Evolutionary conservation across 2,888 invertebrate genomes (phyloP), one percentile per base, ranked within the genome.

Genomic region (Lepidochitona cinerea): DNA sequence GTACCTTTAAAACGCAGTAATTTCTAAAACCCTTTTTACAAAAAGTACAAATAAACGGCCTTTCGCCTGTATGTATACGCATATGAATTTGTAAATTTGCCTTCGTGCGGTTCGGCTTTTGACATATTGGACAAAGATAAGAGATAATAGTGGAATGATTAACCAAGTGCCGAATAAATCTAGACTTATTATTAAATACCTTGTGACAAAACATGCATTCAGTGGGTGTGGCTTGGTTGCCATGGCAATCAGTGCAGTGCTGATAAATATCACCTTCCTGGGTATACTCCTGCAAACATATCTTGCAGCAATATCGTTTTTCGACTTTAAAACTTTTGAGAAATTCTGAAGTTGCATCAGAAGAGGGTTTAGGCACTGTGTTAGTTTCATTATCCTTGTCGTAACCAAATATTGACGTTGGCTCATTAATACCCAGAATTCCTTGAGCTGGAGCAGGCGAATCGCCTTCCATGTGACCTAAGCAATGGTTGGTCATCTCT

Each of bases 1-100:
- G 85, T 6, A 81, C 79, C 36, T 66, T 66, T 26, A 66, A 7
- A 3, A 66, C 66, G 37, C 66, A 66, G 66, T 35, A 66, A 26
- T 66, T 66, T 2, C 66, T 35, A 37, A 66, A 66, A 14, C 66
- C 37, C n/a, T 66, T 66, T 9, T n/a, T 23, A 35, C 66, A 66
- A 37, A 32, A 37, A 9, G 18, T n/a, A 18, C 66, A 66, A 12
- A 37, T 26, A n/a, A 32, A 66, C 2, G 66, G 66, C 29, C 35
- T n/a, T n/a, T 35, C 66, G 35, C 66, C 66, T n/a, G 66, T 66
- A 26, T 66, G 66, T 18, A 66, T 37, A 5, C 66, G 35, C 66
- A 66, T 35, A 9, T 66, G 66, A 26, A 66, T 37, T 26, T 66
- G 66, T 26, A 66, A 33, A 33, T 59, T 59, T 3, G 59, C 59